phyloP scores from a whole-genome alignment of 2,113 vertebrate species.

The Hemiprocne comata region DNA sequence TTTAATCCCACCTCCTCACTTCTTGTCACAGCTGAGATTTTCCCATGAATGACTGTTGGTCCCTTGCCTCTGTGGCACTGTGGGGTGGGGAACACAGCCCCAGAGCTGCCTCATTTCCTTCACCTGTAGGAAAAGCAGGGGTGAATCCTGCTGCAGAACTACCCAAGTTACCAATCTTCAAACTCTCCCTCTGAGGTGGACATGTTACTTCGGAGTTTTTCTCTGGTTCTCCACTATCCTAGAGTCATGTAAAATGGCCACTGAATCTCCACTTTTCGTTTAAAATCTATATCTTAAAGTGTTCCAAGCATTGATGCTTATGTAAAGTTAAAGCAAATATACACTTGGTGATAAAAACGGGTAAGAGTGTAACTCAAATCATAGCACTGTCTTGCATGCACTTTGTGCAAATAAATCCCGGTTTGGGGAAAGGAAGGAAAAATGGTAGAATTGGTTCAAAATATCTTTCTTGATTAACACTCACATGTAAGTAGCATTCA shows the following conservation, averaged over 20 bases:
- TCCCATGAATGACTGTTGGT: not conserved
- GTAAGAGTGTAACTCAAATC: not conserved
- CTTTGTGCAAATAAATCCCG: not conserved
- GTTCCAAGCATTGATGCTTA: not conserved
- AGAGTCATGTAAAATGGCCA: not conserved
- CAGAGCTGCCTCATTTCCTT: not conserved
- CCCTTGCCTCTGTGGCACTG: fast-evolving
- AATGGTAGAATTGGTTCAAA: not conserved
- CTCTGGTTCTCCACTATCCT: not conserved
- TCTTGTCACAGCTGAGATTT: not conserved
- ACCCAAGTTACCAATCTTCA: not conserved
- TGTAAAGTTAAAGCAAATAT: not conserved
- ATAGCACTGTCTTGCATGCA: not conserved
- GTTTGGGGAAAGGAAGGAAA: not conserved
- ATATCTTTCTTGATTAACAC: not conserved
- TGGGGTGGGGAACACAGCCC: not conserved
- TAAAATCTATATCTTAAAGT: not conserved
- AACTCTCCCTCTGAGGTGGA: not conserved
- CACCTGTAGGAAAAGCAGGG: not conserved
- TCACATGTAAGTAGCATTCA: not conserved
- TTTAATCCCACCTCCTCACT: not conserved
- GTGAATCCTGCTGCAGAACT: not conserved
- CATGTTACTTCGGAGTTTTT: not conserved
- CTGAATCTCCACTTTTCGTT: not conserved
- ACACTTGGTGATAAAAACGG: not conserved